Percentiles rank a stretch among this genome's conserved stretches.
Conservation (phyloP, 2,888 invertebrate genomes). For the Tetrapedia diversipes region DNA sequence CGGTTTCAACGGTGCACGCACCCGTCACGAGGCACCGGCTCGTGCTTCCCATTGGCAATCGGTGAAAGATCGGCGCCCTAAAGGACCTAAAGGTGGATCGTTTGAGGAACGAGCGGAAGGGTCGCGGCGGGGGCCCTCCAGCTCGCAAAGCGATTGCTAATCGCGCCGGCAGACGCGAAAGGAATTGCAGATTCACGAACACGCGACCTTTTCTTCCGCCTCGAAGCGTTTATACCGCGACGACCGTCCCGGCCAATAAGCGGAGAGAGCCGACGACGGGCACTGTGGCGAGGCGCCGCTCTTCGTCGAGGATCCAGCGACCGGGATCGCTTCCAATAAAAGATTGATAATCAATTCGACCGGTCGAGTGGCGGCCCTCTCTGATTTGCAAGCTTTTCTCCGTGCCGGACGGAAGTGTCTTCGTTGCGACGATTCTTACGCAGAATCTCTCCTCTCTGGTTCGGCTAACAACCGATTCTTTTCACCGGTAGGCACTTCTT, state of each 20-base stretch:
- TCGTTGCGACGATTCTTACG: slow-evolving; percentile 55
- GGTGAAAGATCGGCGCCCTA: slow-evolving; percentile 11
- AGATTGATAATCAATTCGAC: slow-evolving; percentile 54
- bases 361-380: slow-evolving; percentile 40
- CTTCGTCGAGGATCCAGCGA: slow-evolving; percentile 10
- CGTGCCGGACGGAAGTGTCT: slow-evolving; percentile 47
- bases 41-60: not conserved
- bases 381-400: slow-evolving; percentile 54
- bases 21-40: not conserved
- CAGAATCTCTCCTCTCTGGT: slow-evolving; percentile 39
- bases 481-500: not conserved
- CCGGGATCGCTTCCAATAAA: slow-evolving; percentile 19
- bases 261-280: not conserved
- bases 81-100: slow-evolving; percentile 7
- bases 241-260: slow-evolving; percentile 43
- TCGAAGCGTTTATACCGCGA: slow-evolving; percentile 5
- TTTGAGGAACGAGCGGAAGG: slow-evolving; percentile 13
- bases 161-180: slow-evolving; percentile 42
- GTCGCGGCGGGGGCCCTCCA: not conserved
- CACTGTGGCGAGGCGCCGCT: slow-evolving; percentile 32
- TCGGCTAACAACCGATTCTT: slow-evolving; percentile 48
- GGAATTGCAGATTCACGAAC: slow-evolving; percentile 56
- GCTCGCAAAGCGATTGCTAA: slow-evolving; percentile 39
- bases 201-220: slow-evolving; percentile 2
- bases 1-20: not conserved